phyloP scores from a whole-genome alignment of 2,797 vertebrate species.

The Dicrostonyx torquatus region DNA sequence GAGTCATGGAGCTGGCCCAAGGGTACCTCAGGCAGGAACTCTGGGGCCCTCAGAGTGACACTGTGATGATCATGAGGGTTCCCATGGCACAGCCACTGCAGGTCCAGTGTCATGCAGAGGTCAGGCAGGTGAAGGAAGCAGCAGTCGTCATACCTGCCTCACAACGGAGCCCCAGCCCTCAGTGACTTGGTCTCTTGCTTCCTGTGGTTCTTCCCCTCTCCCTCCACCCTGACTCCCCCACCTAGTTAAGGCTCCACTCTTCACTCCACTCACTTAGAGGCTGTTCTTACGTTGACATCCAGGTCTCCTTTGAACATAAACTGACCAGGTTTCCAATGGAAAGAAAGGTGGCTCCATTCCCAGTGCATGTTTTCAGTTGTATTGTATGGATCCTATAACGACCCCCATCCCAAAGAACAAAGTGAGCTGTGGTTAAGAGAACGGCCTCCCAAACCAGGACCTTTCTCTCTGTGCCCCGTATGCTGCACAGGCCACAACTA shows the following conservation, averaged over 20 bases:
- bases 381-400: slow-evolving; percentile 96
- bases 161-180: not conserved
- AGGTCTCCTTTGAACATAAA: slow-evolving; percentile 96
- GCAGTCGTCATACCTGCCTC: slow-evolving; percentile 96
- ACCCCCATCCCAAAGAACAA: slow-evolving; percentile 30
- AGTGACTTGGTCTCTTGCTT: not conserved
- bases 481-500: not conserved
- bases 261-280: slow-evolving; percentile 93
- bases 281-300: slow-evolving; percentile 97
- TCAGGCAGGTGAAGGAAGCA: slow-evolving; percentile 97
- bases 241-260: accelerated
- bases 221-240: not conserved
- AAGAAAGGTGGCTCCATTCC: slow-evolving; percentile 97
- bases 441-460: not conserved
- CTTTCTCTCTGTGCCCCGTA: not conserved
- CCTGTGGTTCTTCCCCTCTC: slow-evolving; percentile 28
- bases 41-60: slow-evolving; percentile 93
- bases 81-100: slow-evolving; percentile 98
- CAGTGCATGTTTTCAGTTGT: slow-evolving; percentile 99
- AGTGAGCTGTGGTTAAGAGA: not conserved
- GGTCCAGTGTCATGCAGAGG: slow-evolving; percentile 96
- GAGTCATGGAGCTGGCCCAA: slow-evolving; percentile 96
- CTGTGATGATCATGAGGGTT: slow-evolving; percentile 97
- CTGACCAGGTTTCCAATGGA: slow-evolving; percentile 96
- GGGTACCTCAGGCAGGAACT: slow-evolving; percentile 92